Evolutionary conservation across 30 jellyfish, hydroid and myxozoan species (phyloP).

Genomic region (Pseudorhiza aurosa): DNA sequence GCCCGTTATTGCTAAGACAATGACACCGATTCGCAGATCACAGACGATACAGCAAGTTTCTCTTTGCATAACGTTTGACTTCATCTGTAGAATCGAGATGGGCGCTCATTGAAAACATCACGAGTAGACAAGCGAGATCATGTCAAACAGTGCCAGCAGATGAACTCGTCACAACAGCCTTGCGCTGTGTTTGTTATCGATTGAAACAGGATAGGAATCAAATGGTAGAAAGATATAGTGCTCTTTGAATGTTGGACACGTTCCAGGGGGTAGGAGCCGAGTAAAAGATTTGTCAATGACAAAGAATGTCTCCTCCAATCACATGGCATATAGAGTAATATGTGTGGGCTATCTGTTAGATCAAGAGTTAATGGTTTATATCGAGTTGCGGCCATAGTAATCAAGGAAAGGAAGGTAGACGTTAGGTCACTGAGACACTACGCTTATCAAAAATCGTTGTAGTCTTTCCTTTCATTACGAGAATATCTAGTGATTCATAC

Average conservation of each 20-base stretch:
- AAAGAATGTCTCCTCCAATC: conserved; percentile 6
- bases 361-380: no score
- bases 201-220: background rate
- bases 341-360: no score
- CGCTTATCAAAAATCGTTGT: no score
- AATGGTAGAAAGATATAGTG: conserved; percentile 18
- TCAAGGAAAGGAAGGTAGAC: no score
- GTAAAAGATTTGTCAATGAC: background rate
- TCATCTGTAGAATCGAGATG: conserved; percentile 47
- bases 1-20: conserved; percentile 60
- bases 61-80: conserved; percentile 54
- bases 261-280: conserved; percentile 14
- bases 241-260: background rate
- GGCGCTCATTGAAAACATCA: conserved; percentile 18
- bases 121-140: conserved; percentile 7
- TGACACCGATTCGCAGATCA: conserved; percentile 64
- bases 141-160: background rate
- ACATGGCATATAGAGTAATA: conserved; percentile 12
- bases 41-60: conserved; percentile 69
- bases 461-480: no score
- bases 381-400: no score
- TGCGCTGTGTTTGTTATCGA: conserved; percentile 19
- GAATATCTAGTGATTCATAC: no score
- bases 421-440: no score
- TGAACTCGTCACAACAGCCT: background rate